Base-by-base conservation (phyloP, 1,140 invertebrate genomes). In the Pemphigus obesinymphae region DNA sequence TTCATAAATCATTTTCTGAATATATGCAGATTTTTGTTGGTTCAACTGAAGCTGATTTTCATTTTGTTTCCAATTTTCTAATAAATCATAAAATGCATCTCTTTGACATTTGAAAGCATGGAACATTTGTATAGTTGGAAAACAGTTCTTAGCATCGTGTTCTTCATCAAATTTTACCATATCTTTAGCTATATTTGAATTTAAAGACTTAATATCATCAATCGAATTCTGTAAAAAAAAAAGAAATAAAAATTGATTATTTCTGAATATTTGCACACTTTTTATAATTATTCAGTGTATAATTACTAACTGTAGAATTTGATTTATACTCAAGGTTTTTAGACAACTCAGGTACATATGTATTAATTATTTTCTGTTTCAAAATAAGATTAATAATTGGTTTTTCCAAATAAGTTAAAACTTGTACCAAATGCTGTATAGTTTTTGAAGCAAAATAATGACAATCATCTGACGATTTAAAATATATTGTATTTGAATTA, bases 401-500 rank as follows among this genome's bases (percentile, higher is more conserved):
- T 61, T 63, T 80, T 61, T 80, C 76, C 23, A 80, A 63, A 50
- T 80, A 45, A 11, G 1, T 20, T 61, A 80, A 40, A 61, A 61
- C n/a, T 61, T 34, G 15, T 20, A 29, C 6, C 10, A 80, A 80
- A 29, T 61, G n/a, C 34, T 80, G 34, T 31, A 80, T 63, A 43
- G 76, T 61, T 45, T 63, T 80, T 13, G 55, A 63, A 80, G 76
- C 76, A 63, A 80, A 80, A 80, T 80, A 80, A 40, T 80, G 76
- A 63, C 76, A 80, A 43, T 80, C 76, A 61, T 80, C 76, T 20
- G 15, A 40, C 31, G 55, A 29, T 61, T 80, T 80, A 8, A 80
- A 80, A 63, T 63, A 45, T 0, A 20, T 45, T 11, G 15, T 31
- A 58, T 43, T 80, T 40, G 23, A 29, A 43, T 43, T 29, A 61